A percentile compares a stretch with the other conserved stretches of the same genome.
Conservation (phyloP, 2,113 vertebrate genomes). For the Antennarius striatus region DNA sequence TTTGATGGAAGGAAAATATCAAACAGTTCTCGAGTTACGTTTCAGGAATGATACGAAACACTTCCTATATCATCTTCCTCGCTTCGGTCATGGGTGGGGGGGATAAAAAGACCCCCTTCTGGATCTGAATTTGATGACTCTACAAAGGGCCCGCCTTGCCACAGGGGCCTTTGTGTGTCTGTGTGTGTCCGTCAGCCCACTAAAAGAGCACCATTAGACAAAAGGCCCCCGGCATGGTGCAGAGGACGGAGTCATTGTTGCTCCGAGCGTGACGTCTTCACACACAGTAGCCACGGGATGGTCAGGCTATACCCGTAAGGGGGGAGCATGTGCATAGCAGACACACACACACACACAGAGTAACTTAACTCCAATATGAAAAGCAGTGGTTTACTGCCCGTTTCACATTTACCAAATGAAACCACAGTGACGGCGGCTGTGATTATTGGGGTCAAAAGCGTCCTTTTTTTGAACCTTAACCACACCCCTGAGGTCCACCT, state of each 20-base stretch:
- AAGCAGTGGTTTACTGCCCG: background rate
- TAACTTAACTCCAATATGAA: slow-evolving; percentile 6
- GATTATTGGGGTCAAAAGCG: background rate
- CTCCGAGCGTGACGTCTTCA: slow-evolving; percentile 30
- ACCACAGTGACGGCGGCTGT: background rate
- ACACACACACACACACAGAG: background rate
- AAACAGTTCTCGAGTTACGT: too few species aligned
- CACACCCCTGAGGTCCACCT: background rate
- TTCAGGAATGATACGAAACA: too few species aligned
- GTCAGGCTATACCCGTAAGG: slow-evolving; percentile 56
- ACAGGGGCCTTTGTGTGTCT: slow-evolving; percentile 38
- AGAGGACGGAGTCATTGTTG: slow-evolving; percentile 41
- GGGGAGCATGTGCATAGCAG: background rate
- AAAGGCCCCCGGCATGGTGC: slow-evolving; percentile 49
- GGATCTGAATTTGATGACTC: slow-evolving; percentile 72
- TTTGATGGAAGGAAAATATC: too few species aligned
- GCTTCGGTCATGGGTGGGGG: background rate
- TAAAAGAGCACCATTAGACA: slow-evolving; percentile 64
- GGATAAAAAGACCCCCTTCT: slow-evolving; percentile 58
- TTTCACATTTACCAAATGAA: background rate
- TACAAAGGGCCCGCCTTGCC: slow-evolving; percentile 59
- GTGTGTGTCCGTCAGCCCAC: slow-evolving; percentile 11
- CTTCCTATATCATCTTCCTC: too few species aligned
- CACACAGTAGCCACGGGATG: slow-evolving; percentile 27
- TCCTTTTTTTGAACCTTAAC: background rate